A percentile compares a stretch with the other conserved stretches of the same genome.
These are phyloP conservation scores for Lamellibrachia luymesi DNA, from an alignment of 1,140 invertebrate genomes.

Conservation along the genomic window DNA sequence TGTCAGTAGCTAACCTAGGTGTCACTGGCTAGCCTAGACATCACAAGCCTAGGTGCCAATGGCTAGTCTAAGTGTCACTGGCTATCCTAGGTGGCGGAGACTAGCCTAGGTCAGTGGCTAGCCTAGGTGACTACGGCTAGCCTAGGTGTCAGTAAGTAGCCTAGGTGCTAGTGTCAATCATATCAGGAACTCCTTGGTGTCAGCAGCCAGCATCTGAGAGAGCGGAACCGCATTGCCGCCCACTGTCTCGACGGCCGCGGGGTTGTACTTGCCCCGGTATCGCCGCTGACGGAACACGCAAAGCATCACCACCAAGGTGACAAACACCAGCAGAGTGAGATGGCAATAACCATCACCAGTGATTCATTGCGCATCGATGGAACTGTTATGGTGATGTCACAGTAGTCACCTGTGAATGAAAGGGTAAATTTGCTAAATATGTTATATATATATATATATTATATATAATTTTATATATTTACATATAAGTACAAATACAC, in stretches of 20 bases:
- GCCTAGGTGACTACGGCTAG: background rate
- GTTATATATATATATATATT: background rate
- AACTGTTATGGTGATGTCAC: background rate
- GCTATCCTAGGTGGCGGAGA: no score
- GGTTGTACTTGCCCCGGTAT: conserved; percentile 6
- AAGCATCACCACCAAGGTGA: background rate
- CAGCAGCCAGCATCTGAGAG: background rate
- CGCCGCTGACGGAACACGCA: background rate
- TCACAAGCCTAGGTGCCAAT: no score
- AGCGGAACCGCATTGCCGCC: background rate
- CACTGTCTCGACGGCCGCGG: background rate
- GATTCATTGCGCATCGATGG: background rate
- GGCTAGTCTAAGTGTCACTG: no score
- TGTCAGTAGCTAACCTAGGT: no score
- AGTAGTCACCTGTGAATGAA: conserved; percentile 2
- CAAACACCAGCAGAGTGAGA: background rate
- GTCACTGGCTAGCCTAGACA: background rate
- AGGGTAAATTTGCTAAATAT: background rate
- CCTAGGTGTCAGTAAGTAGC: no score
- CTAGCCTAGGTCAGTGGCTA: no score
- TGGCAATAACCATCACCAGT: background rate
- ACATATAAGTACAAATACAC: no score
- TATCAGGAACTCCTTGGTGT: conserved; percentile 15
- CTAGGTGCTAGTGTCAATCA: background rate
- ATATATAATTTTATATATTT: background rate